Conservation (phyloP, 2,113 vertebrate species). For the Mastomys natalensis region DNA sequence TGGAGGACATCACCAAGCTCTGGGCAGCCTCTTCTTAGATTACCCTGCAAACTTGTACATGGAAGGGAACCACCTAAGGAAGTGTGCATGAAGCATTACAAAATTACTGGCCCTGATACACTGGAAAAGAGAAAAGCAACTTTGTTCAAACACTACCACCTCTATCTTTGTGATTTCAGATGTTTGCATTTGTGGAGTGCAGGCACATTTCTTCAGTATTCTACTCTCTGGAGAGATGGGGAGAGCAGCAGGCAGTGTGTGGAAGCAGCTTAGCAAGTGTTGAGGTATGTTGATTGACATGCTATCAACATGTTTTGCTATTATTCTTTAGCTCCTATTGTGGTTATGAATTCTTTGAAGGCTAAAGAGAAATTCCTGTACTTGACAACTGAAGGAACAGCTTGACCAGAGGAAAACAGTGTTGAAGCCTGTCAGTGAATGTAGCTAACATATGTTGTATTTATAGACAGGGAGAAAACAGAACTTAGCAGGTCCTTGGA, state of each 20-base stretch:
- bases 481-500: constrained; percentile 36
- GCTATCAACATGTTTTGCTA: neutral
- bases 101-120: neutral
- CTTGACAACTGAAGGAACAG: constrained; percentile 55
- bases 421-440: constrained; percentile 59
- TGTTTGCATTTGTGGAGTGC: neutral
- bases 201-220: neutral
- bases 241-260: no score
- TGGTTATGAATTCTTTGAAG: constrained; percentile 40
- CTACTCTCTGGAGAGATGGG: neutral
- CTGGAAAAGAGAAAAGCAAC: neutral
- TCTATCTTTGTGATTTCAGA: neutral
- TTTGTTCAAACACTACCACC: neutral
- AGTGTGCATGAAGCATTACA: neutral
- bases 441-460: constrained; percentile 54
- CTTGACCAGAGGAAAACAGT: constrained; percentile 9
- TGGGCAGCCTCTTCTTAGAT: neutral
- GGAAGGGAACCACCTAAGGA: neutral
- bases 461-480: constrained; percentile 56
- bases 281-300: neutral
- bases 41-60: neutral
- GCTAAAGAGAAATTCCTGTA: constrained; percentile 10
- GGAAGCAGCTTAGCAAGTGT: neutral
- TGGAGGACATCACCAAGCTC: neutral
- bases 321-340: neutral